Percentiles rank a stretch among this genome's conserved stretches.
Evolutionary conservation across 1,140 invertebrate species (phyloP).

Genomic region (Heliothis virescens): DNA sequence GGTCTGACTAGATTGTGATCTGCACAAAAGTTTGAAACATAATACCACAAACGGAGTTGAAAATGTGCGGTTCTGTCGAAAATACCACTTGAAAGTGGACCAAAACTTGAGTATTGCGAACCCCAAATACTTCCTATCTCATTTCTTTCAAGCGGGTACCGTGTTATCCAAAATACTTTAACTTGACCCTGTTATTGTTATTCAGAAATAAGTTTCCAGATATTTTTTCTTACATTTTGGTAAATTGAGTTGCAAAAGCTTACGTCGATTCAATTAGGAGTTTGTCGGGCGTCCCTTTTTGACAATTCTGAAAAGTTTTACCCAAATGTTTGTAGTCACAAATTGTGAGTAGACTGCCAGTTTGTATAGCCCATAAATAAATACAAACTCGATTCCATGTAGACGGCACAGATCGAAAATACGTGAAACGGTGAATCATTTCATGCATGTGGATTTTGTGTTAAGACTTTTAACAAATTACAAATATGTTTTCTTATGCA

Average conservation of each 20-base stretch:
- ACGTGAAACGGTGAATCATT: constrained; percentile 9
- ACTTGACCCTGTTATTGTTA: constrained; percentile 43
- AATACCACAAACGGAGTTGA: constrained; percentile 68
- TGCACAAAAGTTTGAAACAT: constrained; percentile 74
- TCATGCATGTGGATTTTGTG: constrained; percentile 6
- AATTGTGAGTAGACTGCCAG: background rate
- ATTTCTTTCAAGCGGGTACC: constrained; percentile 42
- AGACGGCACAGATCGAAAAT: background rate
- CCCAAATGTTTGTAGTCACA: constrained; percentile 13
- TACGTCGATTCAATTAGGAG: constrained; percentile 35
- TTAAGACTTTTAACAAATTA: background rate
- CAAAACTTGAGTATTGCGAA: constrained; percentile 45
- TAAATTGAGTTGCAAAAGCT: constrained; percentile 47
- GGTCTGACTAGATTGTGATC: constrained; percentile 75
- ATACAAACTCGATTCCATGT: constrained; percentile 4
- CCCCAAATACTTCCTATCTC: constrained; percentile 40
- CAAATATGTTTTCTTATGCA: background rate
- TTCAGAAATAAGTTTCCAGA: constrained; percentile 26
- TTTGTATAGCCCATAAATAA: constrained; percentile 28
- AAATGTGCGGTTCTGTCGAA: constrained; percentile 62
- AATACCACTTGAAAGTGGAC: constrained; percentile 79
- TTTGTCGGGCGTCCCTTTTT: constrained; percentile 24
- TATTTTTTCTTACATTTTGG: constrained; percentile 41
- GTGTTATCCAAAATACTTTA: constrained; percentile 36
- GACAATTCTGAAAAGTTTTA: constrained; percentile 20